Evolutionary conservation across 1,140 invertebrate genomes (phyloP), one percentile per base, ranked within the genome.

Genomic region (Lanistes nyassanus): DNA sequence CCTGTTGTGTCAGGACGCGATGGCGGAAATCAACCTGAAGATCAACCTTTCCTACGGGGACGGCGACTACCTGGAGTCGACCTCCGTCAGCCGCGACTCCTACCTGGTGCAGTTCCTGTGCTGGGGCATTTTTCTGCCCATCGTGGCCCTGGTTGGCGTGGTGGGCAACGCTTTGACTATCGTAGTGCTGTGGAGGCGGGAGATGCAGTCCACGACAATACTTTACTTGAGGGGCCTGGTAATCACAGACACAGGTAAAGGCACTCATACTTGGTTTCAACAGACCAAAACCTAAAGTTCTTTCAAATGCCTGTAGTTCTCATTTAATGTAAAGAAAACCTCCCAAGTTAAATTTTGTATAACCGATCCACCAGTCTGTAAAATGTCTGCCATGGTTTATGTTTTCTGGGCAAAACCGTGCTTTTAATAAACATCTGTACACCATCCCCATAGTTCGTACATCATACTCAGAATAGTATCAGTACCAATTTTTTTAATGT

Each of bases 111-210:
- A 84, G 69, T 87, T 86, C 75, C 71, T 87, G n/a, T 81, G 83
- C 66, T 85, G 83, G 80, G 84, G 84, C 42, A 84, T 87, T 62
- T 68, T 86, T 0, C 79, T 87, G 7, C 86, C 86, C 1, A 79
- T 86, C 13, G 77, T 86, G 13, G 78, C 79, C 2, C 69, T 80
- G 0, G 80, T 85, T 31, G 85, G 86, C 21, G 69, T 88, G n/a
- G 69, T 87, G 9, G 88, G 88, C n/a, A 89, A 89, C 75, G 79
- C 83, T n/a, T 81, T 89, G 6, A 87, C 87, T 16, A 87, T 89
- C 58, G 79, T 88, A 36, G 87, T 88, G 21, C 79, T 89, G 47
- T 84, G 83, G 81, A 75, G 85, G 23, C 77, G 80, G 21, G 86
- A 87, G 76, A 85, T 84, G 82, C 83, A 85, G 51, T 88, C 87